Evolutionary conservation across 2,888 invertebrate genomes (phyloP), one percentile per base, ranked within the genome.

Genomic region (Amphimallon solstitiale): DNA sequence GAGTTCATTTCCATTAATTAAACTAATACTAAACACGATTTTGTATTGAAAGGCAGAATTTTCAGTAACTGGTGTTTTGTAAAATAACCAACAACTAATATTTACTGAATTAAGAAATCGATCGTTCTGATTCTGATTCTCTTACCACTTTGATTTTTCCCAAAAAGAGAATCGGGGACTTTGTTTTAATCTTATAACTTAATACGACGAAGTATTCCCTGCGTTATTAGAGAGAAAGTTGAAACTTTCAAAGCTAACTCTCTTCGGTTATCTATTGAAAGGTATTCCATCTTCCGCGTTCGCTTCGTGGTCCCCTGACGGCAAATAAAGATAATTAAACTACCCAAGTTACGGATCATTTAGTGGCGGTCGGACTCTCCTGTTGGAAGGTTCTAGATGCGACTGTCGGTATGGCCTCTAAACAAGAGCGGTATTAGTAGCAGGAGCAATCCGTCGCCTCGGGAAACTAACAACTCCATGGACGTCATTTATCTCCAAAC

Each of bases 401-500:
- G 35, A 48, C 56, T 17, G n/a, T 9, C 29, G 7, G 29, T 14
- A n/a, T 1, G 23, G 23, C 48, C 23, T 12, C 29, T 48, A 6
- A 45, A 1, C 48, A n/a, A 19, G 21, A 21, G 6, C 12, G n/a
- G 23, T 12, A 7, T 17, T 68, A 68, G 73, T 72, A 74, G 74
- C 74, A 75, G 74, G 76, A 74, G 3, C 74, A 71, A 72, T 69
- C 71, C 72, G 72, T 73, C 73, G 73, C 75, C 73, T 72, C 72
- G 3, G 29, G 71, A 74, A 74, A 75, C 75, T 75, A 75, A 75
- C 75, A 74, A 75, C 74, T 73, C 69, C 68, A 68, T 68, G 72
- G 73, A 74, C 75, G 74, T 75, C 75, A 75, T 75, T 75, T 75
- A 73, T 76, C 72, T 73, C 68, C 61, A 71, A 68, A 65, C 71